These are phyloP conservation scores for Psylliodes chrysocephalus DNA, from an alignment of 2,888 invertebrate species.

Conservation along the genomic window DNA sequence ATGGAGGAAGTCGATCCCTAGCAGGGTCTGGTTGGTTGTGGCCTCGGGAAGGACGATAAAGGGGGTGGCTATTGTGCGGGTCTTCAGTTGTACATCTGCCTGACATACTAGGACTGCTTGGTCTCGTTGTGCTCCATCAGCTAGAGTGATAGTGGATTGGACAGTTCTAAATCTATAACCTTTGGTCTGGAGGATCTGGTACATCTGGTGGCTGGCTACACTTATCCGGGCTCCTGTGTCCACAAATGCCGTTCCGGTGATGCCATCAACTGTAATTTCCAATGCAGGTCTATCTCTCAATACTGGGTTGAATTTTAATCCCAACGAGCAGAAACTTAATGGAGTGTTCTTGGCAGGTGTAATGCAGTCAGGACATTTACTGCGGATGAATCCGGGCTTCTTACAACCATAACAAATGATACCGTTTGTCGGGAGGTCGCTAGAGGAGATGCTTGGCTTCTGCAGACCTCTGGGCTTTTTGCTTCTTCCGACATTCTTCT, in stretches of 20 bases:
- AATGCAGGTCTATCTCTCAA: neutral
- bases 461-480: neutral
- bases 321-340: neutral
- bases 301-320: neutral
- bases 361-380: neutral
- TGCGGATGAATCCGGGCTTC: neutral
- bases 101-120: too few species aligned
- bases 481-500: constrained; percentile 5
- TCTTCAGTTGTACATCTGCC: too few species aligned
- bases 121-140: neutral
- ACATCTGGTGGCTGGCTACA: neutral
- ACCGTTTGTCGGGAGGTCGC: neutral
- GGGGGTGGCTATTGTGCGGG: neutral
- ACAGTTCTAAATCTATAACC: neutral
- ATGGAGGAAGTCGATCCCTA: too few species aligned
- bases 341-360: too few species aligned
- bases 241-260: neutral
- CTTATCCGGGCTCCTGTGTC: neutral
- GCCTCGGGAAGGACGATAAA: neutral
- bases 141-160: neutral
- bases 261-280: neutral
- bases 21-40: too few species aligned
- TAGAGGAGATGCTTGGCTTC: neutral
- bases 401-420: neutral
- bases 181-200: neutral